phyloP scores from a whole-genome alignment of 1,140 invertebrate genomes.

The Epicauta chinensis region DNA sequence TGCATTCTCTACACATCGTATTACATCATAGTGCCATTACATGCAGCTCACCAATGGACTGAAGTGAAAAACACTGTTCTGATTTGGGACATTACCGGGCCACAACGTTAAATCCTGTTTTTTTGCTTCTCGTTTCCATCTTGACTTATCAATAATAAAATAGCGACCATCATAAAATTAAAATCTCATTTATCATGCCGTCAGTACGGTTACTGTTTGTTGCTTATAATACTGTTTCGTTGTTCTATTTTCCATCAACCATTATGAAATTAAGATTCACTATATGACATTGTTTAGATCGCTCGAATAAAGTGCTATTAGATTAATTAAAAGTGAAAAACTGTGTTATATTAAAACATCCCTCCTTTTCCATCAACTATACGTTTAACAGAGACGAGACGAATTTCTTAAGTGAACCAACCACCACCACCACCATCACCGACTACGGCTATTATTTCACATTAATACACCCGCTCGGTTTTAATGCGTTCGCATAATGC shows the following conservation, averaged over 20 bases:
- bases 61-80: neutral
- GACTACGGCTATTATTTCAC: constrained; percentile 28
- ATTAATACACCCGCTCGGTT: constrained; percentile 24
- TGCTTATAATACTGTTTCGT: neutral
- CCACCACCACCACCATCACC: neutral
- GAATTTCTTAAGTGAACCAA: constrained; percentile 24
- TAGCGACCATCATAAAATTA: too few relatives aligned
- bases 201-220: too few relatives aligned
- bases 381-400: too few relatives aligned
- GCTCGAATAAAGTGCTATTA: constrained; percentile 34
- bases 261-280: constrained; percentile 36
- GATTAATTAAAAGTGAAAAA: constrained; percentile 40
- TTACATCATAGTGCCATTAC: constrained; percentile 21
- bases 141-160: too few relatives aligned
- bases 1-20: constrained; percentile 24
- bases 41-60: constrained; percentile 6
- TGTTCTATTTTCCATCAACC: constrained; percentile 29
- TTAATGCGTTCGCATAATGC: constrained; percentile 25
- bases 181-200: too few relatives aligned
- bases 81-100: too few relatives aligned
- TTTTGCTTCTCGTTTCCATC: too few relatives aligned
- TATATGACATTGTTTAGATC: constrained; percentile 35
- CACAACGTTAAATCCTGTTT: too few relatives aligned
- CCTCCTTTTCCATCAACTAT: constrained; percentile 9
- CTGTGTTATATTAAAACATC: constrained; percentile 27